A percentile compares a stretch with the other conserved stretches of the same genome.
Conservation (phyloP, 1,140 invertebrate species). For the Drosophila paulistorum region DNA sequence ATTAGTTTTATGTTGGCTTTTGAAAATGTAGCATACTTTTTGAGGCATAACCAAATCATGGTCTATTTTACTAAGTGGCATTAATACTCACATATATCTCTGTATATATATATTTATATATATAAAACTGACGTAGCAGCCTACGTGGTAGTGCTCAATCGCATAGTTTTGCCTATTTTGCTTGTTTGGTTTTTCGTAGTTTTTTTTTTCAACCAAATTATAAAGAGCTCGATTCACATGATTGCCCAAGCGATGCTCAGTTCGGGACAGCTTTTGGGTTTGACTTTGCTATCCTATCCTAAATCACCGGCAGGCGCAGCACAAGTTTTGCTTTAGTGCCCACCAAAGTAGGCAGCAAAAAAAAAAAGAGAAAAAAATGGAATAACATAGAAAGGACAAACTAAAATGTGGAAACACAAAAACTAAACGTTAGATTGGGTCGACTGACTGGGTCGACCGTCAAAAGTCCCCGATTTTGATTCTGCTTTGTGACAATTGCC, state of each 20-base stretch:
- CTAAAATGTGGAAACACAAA: conserved; percentile 49
- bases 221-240: conserved; percentile 82
- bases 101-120: conserved; percentile 1
- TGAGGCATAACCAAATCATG: conserved; percentile 8
- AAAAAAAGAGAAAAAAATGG: not conserved
- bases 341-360: conserved; percentile 50
- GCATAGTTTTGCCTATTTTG: conserved; percentile 62
- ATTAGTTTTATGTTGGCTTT: not conserved
- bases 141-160: conserved; percentile 28
- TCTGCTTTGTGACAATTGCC: conserved; percentile 68
- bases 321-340: conserved; percentile 70
- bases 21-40: conserved; percentile 6
- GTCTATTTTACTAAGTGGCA: conserved; percentile 7
- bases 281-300: conserved; percentile 42
- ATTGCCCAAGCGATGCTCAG: conserved; percentile 72
- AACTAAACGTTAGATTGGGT: conserved; percentile 45
- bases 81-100: conserved; percentile 1
- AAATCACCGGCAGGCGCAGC: conserved; percentile 71
- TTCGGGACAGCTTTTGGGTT: conserved; percentile 28
- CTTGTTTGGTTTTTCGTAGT: not conserved
- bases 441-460: conserved; percentile 41
- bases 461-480: conserved; percentile 38
- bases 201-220: conserved; percentile 52
- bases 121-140: conserved; percentile 15
- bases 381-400: conserved; percentile 50